phyloP scores from a whole-genome alignment of 1,140 invertebrate genomes.

The Meloidogyne hapla region DNA sequence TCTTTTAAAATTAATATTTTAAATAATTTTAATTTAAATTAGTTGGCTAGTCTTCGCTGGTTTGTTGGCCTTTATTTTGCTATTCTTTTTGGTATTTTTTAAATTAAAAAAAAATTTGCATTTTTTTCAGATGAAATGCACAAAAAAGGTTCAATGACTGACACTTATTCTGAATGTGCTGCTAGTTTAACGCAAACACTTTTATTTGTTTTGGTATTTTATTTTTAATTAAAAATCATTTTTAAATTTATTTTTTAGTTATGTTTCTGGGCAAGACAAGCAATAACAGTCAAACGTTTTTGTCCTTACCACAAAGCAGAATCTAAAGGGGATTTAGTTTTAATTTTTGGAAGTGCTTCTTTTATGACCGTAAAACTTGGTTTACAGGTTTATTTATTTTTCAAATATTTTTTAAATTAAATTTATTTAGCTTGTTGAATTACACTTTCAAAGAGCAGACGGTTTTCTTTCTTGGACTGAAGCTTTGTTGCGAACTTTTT shows the following conservation, averaged over 20 bases:
- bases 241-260: constrained; percentile 30
- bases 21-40: neutral
- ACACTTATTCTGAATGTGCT: constrained; percentile 51
- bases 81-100: constrained; percentile 44
- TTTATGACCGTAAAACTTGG: constrained; percentile 52
- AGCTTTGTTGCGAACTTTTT: constrained; percentile 24
- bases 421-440: constrained; percentile 36
- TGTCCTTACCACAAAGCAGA: constrained; percentile 64
- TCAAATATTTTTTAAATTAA: neutral
- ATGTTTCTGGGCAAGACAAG: constrained; percentile 28
- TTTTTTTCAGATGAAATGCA: constrained; percentile 54
- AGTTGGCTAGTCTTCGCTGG: constrained; percentile 44
- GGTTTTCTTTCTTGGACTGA: constrained; percentile 32
- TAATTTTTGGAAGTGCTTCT: constrained; percentile 57
- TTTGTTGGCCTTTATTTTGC: constrained; percentile 61
- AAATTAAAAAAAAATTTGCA: neutral
- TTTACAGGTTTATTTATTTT: constrained; percentile 32
- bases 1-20: neutral
- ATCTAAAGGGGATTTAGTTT: constrained; percentile 58
- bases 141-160: constrained; percentile 45
- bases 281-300: constrained; percentile 45
- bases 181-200: constrained; percentile 45
- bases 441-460: constrained; percentile 47
- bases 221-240: neutral
- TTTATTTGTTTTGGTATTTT: constrained; percentile 49